Percentiles rank a stretch among this genome's conserved stretches.
phyloP scores from a whole-genome alignment of 2,797 vertebrate genomes.

The Tenualosa thibaudeaui region DNA sequence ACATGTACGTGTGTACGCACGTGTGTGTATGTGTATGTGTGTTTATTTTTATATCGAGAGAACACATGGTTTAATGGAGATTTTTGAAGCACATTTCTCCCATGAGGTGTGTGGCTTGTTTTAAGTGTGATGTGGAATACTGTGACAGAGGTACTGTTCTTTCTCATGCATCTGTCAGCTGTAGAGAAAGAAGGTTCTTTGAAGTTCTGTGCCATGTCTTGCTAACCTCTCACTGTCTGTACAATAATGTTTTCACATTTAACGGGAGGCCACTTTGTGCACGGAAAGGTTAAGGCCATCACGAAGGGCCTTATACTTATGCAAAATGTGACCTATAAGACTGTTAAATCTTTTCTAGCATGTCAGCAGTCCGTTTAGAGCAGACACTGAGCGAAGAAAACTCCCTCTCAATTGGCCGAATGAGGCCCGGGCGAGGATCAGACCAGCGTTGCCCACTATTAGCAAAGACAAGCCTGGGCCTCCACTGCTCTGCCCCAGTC shows the following conservation, averaged over 20 bases:
- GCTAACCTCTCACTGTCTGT: constrained; percentile 14
- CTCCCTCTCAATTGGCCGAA: constrained; percentile 57
- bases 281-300: constrained; percentile 72
- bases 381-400: constrained; percentile 43
- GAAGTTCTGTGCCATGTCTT: neutral
- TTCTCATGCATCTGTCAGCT: neutral
- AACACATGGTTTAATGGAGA: constrained; percentile 11
- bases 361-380: constrained; percentile 63
- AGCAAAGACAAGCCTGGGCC: neutral
- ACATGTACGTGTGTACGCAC: neutral
- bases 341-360: constrained; percentile 64
- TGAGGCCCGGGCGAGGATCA: constrained; percentile 56
- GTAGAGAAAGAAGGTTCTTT: neutral
- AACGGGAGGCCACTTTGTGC: constrained; percentile 58
- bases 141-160: neutral
- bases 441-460: constrained; percentile 30
- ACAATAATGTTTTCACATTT: constrained; percentile 63
- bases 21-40: neutral
- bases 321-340: constrained; percentile 75
- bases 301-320: constrained; percentile 69
- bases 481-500: constrained; percentile 27
- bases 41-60: neutral
- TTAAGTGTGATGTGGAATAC: neutral
- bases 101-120: neutral
- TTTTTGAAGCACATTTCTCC: neutral